Conservation (phyloP, 2,113 vertebrate species). For the Spea multiplicata region DNA sequence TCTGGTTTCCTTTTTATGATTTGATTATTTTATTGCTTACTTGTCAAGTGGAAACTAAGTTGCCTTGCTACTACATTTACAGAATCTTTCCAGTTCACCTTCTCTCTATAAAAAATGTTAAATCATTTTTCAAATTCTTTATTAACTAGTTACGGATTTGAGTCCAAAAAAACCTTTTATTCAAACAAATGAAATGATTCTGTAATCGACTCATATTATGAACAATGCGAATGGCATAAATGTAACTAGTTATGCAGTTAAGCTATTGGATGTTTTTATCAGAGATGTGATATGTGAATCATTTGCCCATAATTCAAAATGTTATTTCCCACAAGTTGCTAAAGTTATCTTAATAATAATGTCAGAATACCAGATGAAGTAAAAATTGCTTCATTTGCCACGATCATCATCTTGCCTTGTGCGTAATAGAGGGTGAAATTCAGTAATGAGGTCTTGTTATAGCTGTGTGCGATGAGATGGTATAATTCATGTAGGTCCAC, state of each 20-base stretch:
- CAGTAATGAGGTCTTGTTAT: slow-evolving; percentile 31
- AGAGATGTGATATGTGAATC: slow-evolving; percentile 52
- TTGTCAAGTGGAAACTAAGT: not conserved
- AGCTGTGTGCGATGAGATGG: slow-evolving; percentile 1
- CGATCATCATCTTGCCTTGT: slow-evolving; percentile 37
- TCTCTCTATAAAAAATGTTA: not conserved
- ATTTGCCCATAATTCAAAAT: slow-evolving; percentile 52
- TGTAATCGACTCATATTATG: not conserved
- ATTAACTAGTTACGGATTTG: not conserved
- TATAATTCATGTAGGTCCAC: not conserved
- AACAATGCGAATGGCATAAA: slow-evolving; percentile 31
- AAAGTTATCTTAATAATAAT: slow-evolving; percentile 47
- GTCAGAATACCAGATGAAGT: slow-evolving; percentile 37
- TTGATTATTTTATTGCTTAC: not conserved
- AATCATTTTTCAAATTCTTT: not conserved
- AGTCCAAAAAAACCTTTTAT: not conserved
- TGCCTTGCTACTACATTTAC: not conserved
- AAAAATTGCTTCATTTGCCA: slow-evolving; percentile 50
- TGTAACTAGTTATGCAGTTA: slow-evolving; percentile 32
- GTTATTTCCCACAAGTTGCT: slow-evolving; percentile 46
- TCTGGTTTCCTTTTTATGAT: not conserved
- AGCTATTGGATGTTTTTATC: slow-evolving; percentile 51
- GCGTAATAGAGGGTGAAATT: slow-evolving; percentile 29
- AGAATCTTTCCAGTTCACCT: not conserved
- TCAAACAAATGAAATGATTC: not conserved